A percentile compares a stretch with the other conserved stretches of the same genome.
Conservation (phyloP, 1,140 invertebrate species). For the Drosophila mayri region DNA sequence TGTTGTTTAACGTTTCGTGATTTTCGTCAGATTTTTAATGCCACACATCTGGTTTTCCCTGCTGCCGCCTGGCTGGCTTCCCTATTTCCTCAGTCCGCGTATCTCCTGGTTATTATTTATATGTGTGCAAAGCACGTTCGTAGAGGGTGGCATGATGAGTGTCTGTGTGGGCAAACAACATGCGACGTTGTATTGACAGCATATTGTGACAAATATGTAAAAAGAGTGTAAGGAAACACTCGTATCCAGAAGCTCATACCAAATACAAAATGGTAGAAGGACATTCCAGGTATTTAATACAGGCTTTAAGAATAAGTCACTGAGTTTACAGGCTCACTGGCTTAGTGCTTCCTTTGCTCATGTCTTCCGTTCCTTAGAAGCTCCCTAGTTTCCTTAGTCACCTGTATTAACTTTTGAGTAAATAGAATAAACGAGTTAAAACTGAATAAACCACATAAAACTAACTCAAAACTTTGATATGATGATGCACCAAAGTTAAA, state of each 20-base stretch:
- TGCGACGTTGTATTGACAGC: constrained; percentile 76
- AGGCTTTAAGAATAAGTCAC: constrained; percentile 29
- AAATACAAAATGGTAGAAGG: constrained; percentile 26
- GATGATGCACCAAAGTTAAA: no score
- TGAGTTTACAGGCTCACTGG: neutral
- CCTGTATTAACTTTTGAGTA: neutral
- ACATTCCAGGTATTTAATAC: constrained; percentile 9
- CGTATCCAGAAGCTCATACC: constrained; percentile 6
- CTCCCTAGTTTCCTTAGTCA: no score
- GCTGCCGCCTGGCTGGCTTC: constrained; percentile 20
- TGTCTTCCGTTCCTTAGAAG: neutral
- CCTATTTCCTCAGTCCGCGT: constrained; percentile 33
- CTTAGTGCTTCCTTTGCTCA: neutral
- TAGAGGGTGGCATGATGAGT: constrained; percentile 15
- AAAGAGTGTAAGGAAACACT: constrained; percentile 49
- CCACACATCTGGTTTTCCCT: constrained; percentile 46
- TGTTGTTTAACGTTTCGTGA: constrained; percentile 82
- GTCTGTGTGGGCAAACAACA: constrained; percentile 68
- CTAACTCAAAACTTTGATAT: no score
- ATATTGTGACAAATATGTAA: constrained; percentile 83
- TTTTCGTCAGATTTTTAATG: constrained; percentile 83
- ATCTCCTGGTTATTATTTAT: constrained; percentile 44
- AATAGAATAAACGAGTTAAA: neutral
- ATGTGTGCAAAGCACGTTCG: constrained; percentile 64
- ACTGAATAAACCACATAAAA: neutral